A percentile compares a stretch with the other conserved stretches of the same genome.
These are phyloP conservation scores for Eueides isabella DNA, from an alignment of 1,140 invertebrate genomes.

Conservation along the genomic window DNA sequence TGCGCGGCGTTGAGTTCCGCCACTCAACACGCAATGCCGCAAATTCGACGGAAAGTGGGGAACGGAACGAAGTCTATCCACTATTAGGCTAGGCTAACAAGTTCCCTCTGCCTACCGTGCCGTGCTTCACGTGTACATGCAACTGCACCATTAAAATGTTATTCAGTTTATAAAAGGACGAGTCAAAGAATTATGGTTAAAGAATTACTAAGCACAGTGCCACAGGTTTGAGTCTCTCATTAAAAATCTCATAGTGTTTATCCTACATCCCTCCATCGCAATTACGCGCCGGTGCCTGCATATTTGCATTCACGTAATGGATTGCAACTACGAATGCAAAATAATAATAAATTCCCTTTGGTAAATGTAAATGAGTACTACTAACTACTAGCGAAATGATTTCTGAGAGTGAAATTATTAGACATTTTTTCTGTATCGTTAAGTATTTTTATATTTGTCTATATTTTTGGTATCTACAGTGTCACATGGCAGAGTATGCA, in stretches of 20 bases:
- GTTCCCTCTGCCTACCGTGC: too few species aligned
- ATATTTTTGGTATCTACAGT: too few species aligned
- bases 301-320: slow-evolving; percentile 31
- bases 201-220: neutral
- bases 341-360: neutral
- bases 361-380: neutral
- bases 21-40: too few species aligned
- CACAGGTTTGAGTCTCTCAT: slow-evolving; percentile 4
- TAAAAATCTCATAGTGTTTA: slow-evolving; percentile 26
- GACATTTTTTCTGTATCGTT: neutral
- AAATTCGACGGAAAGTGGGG: too few species aligned
- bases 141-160: neutral
- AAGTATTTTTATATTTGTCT: too few species aligned
- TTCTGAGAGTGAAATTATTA: neutral
- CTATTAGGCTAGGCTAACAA: too few species aligned
- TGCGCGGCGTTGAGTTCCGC: too few species aligned
- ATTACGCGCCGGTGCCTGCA: slow-evolving; percentile 18
- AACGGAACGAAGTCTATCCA: too few species aligned
- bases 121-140: too few species aligned
- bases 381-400: neutral
- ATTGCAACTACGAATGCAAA: slow-evolving; percentile 21
- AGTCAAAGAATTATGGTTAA: neutral
- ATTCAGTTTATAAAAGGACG: neutral
- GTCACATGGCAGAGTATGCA: too few species aligned
- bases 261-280: slow-evolving; percentile 25